A percentile compares a stretch with the other conserved stretches of the same genome.
Conservation (phyloP, 2,888 invertebrate species). For the Drosophila robusta region DNA sequence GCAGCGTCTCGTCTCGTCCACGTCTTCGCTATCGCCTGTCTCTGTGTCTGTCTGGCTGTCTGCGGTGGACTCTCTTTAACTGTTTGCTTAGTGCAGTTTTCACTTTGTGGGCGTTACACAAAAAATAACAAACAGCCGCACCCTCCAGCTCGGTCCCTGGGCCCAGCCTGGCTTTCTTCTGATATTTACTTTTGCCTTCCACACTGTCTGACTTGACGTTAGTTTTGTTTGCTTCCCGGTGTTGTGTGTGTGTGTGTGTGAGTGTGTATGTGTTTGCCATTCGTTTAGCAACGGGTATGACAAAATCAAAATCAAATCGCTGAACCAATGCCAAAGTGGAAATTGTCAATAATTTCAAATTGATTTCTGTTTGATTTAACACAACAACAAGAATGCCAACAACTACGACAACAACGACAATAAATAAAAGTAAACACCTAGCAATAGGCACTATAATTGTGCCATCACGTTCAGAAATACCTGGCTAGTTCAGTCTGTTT, state of each 20-base stretch:
- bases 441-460: conserved; percentile 49
- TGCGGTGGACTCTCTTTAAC: conserved; percentile 34
- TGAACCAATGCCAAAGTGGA: conserved; percentile 81
- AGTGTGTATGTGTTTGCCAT: conserved; percentile 63
- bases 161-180: conserved; percentile 26
- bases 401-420: conserved; percentile 17
- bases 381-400: conserved; percentile 40
- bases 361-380: conserved; percentile 83
- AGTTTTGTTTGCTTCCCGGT: conserved; percentile 50
- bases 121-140: conserved; percentile 37
- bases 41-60: conserved; percentile 15
- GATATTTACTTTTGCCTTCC: conserved; percentile 64
- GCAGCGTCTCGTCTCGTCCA: conserved; percentile 45
- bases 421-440: conserved; percentile 38
- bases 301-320: conserved; percentile 68
- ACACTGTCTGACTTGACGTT: conserved; percentile 50
- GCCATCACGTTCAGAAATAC: conserved; percentile 25
- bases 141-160: conserved; percentile 1
- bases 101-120: conserved; percentile 49
- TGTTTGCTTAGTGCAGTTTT: conserved; percentile 68
- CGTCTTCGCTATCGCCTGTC: conserved; percentile 5
- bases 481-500: conserved; percentile 23
- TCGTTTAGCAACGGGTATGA: conserved; percentile 70
- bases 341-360: conserved; percentile 84
- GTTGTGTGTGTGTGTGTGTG: conserved; percentile 18